These are phyloP conservation scores for Mastigias papua DNA, from an alignment of 30 jellyfish, hydroid and myxozoan species.

Conservation along the genomic window DNA sequence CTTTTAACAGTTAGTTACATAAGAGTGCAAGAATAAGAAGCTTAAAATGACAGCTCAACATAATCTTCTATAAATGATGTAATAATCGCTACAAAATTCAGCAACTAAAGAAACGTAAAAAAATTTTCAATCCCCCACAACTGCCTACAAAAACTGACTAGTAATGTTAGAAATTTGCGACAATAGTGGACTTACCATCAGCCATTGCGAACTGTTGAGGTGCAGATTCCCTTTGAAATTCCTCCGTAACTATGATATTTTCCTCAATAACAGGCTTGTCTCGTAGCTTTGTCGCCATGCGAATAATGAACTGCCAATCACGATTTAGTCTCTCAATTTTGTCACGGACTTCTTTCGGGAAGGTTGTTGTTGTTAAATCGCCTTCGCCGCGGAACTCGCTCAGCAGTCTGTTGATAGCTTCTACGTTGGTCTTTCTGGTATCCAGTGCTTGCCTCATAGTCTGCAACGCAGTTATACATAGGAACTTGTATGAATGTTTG, in stretches of 20 bases:
- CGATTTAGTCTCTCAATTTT: slow-evolving; percentile 84
- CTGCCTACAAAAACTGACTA: too few species aligned
- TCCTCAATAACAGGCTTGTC: slow-evolving; percentile 80
- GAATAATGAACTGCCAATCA: slow-evolving; percentile 94
- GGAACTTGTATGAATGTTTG: not conserved
- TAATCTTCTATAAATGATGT: too few species aligned
- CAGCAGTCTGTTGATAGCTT: slow-evolving; percentile 82
- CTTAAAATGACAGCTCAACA: too few species aligned
- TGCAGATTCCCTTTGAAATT: slow-evolving; percentile 73
- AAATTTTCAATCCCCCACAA: too few species aligned
- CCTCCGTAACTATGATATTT: slow-evolving; percentile 78
- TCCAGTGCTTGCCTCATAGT: slow-evolving; percentile 87
- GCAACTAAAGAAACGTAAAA: too few species aligned
- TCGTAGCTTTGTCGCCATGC: slow-evolving; percentile 77
- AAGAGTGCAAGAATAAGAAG: too few species aligned
- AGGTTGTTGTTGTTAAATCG: slow-evolving; percentile 82
- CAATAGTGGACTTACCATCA: slow-evolving; percentile 47
- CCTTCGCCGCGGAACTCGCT: slow-evolving; percentile 93
- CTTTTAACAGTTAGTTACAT: too few species aligned
- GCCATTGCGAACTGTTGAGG: slow-evolving; percentile 57
- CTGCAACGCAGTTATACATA: slow-evolving; percentile 29
- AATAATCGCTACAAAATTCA: too few species aligned
- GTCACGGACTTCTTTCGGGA: slow-evolving; percentile 97
- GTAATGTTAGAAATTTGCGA: too few species aligned
- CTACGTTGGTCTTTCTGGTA: slow-evolving; percentile 89